These are phyloP conservation scores for Oreotrochilus melanogaster DNA, from an alignment of 2,113 vertebrate species.

Conservation along the genomic window DNA sequence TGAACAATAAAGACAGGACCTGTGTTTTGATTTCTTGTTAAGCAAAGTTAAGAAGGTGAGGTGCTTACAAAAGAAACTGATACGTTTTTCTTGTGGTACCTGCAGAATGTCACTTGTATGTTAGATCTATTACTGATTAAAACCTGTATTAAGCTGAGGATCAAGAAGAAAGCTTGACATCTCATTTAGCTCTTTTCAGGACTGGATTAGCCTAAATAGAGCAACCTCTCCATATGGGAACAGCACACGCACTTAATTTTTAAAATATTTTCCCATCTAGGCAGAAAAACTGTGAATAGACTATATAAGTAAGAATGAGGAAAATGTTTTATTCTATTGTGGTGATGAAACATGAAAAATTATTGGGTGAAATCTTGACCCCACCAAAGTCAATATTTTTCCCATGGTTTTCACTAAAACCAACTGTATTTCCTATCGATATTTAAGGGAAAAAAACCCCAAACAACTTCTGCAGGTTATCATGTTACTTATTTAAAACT, in stretches of 20 bases:
- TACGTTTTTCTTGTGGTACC: neutral
- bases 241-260: neutral
- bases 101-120: neutral
- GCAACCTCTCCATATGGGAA: neutral
- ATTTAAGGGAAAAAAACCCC: accelerated
- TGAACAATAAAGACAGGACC: conserved; percentile 21
- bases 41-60: conserved; percentile 51
- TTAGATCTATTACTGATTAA: conserved; percentile 77
- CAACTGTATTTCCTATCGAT: neutral
- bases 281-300: neutral
- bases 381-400: neutral
- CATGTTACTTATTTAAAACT: conserved; percentile 4
- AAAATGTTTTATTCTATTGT: neutral
- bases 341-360: neutral
- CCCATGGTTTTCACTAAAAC: neutral
- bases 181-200: conserved; percentile 66
- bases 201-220: conserved; percentile 57
- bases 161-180: conserved; percentile 69
- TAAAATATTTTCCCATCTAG: neutral
- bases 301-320: neutral
- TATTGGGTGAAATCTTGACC: neutral
- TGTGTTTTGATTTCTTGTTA: conserved; percentile 57
- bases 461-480: neutral
- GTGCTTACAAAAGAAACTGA: conserved; percentile 29
- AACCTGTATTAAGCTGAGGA: conserved; percentile 65